A percentile compares a stretch with the other conserved stretches of the same genome.
Conservation (phyloP, 2,888 invertebrate genomes). For the Morinoia aosen region DNA sequence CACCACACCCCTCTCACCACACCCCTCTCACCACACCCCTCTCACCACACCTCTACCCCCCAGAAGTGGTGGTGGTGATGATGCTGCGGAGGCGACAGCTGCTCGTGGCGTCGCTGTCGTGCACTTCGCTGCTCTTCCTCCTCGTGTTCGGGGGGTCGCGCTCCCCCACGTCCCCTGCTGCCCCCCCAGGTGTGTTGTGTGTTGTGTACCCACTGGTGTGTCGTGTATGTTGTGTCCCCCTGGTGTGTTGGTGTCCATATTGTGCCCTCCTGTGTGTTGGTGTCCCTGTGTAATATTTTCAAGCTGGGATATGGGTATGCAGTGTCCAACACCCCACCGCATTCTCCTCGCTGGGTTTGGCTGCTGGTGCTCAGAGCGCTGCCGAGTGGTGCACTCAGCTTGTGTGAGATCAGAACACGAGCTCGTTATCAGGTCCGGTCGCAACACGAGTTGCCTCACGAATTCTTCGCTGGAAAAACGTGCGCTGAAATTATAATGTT, state of each 20-base stretch:
- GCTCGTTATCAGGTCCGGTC: no score
- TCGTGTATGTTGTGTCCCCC: not conserved
- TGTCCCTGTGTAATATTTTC: not conserved
- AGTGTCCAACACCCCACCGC: no score
- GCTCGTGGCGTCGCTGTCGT: conserved; percentile 42
- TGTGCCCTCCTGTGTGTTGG: not conserved
- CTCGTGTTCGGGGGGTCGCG: not conserved
- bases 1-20: not conserved
- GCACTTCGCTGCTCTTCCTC: conserved; percentile 16
- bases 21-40: not conserved
- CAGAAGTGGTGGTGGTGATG: conserved; percentile 6
- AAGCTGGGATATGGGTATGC: no score
- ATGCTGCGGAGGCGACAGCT: conserved; percentile 16
- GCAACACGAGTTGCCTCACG: no score
- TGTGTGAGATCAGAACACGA: no score
- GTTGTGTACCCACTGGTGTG: not conserved
- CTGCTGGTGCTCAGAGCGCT: no score
- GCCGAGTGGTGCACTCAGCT: no score
- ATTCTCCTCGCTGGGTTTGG: no score
- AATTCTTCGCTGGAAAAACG: no score
- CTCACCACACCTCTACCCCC: not conserved
- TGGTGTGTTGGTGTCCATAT: not conserved
- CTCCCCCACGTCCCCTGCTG: not conserved
- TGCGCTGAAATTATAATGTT: no score
- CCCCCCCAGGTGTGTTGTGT: not conserved